Percentiles rank a stretch among this genome's conserved stretches.
These are phyloP conservation scores for Phataginus tetradactyla DNA, from an alignment of 2,797 vertebrate species.

Conservation along the genomic window DNA sequence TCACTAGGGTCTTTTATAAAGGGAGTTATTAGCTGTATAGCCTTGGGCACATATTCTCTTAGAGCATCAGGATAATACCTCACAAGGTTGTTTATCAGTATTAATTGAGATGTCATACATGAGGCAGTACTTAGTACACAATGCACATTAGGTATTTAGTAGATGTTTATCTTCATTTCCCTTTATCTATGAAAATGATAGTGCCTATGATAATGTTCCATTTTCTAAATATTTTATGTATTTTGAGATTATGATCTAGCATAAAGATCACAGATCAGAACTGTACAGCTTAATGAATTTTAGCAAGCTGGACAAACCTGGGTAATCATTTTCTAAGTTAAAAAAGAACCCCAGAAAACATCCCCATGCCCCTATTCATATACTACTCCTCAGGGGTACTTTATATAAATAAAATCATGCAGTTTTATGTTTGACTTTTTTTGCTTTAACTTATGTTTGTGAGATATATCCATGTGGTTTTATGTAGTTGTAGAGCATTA, in stretches of 20 bases:
- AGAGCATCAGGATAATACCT: neutral
- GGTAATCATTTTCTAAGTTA: neutral
- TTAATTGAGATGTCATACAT: neutral
- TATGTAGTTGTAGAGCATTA: neutral
- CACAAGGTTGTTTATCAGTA: neutral
- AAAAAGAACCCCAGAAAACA: neutral
- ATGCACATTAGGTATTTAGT: neutral
- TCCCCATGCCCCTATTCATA: neutral
- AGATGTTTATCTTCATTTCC: neutral
- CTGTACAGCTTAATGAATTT: neutral
- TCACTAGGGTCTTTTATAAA: neutral
- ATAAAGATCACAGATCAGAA: neutral
- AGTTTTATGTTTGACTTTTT: neutral
- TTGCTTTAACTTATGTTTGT: neutral
- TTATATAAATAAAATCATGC: neutral
- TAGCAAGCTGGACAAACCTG: neutral
- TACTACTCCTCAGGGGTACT: neutral
- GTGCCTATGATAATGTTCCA: neutral
- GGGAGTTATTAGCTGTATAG: neutral
- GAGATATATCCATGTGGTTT: neutral
- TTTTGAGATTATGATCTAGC: neutral
- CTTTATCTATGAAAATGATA: neutral
- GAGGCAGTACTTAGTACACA: neutral
- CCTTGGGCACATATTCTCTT: neutral
- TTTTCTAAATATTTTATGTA: neutral